These are phyloP conservation scores for Chalcis sispes DNA, from an alignment of 2,888 invertebrate genomes.

Conservation along the genomic window DNA sequence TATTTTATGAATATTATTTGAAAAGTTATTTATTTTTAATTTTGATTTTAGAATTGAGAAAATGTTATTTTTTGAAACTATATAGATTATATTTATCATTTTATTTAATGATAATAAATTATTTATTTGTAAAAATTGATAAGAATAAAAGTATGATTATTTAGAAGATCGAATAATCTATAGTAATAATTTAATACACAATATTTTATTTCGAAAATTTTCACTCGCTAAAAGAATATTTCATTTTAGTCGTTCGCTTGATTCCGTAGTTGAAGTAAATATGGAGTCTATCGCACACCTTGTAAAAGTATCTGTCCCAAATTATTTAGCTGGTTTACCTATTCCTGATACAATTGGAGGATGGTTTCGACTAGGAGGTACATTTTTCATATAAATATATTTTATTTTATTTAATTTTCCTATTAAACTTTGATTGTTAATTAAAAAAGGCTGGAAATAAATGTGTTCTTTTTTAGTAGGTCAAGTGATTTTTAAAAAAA, in stretches of 20 bases:
- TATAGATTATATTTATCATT: too few species aligned
- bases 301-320: slow-evolving; percentile 88
- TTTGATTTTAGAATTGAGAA: too few species aligned
- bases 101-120: too few species aligned
- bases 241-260: slow-evolving; percentile 35
- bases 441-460: background rate
- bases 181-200: too few species aligned
- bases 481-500: background rate
- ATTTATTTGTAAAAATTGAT: too few species aligned
- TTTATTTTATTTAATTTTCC: background rate
- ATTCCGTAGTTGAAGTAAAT: slow-evolving; percentile 67
- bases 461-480: slow-evolving; percentile 9
- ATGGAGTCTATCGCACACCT: slow-evolving; percentile 88
- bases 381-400: too few species aligned
- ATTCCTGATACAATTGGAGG: slow-evolving; percentile 90
- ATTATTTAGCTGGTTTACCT: slow-evolving; percentile 89
- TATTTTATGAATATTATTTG: too few species aligned
- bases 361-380: slow-evolving; percentile 92
- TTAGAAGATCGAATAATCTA: too few species aligned
- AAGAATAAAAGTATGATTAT: too few species aligned
- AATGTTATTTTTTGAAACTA: too few species aligned
- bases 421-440: background rate
- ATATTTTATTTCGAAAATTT: background rate
- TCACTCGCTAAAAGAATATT: background rate
- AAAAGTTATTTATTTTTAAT: too few species aligned